phyloP scores from a whole-genome alignment of 2,113 vertebrate genomes.

The Perca fluviatilis region DNA sequence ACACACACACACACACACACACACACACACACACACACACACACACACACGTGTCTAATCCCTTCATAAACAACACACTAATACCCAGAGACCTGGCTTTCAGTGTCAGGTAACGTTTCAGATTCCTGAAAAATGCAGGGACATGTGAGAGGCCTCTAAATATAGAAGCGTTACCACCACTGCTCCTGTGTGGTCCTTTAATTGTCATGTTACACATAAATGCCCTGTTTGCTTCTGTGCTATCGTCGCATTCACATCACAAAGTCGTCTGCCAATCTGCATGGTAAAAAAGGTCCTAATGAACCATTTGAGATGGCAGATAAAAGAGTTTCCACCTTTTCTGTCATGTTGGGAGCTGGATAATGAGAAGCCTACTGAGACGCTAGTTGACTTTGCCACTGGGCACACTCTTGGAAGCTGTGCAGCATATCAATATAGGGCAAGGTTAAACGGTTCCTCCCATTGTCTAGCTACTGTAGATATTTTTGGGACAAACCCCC shows the following conservation, averaged over 20 bases:
- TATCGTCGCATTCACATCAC: slow-evolving; percentile 30
- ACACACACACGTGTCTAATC: not conserved
- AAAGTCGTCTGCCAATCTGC: slow-evolving; percentile 24
- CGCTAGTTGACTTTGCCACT: slow-evolving; percentile 80
- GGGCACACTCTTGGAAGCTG: slow-evolving; percentile 67
- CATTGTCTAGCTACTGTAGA: slow-evolving; percentile 63
- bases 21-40: no score
- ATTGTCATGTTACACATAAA: slow-evolving; percentile 65
- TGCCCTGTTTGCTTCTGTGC: slow-evolving; percentile 39
- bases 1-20: no score
- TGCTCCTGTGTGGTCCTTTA: slow-evolving; percentile 69
- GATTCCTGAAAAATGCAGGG: slow-evolving; percentile 82
- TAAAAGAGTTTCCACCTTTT: slow-evolving; percentile 74
- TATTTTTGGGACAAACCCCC: slow-evolving; percentile 71
- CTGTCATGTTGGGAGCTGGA: slow-evolving; percentile 63
- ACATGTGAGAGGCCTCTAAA: slow-evolving; percentile 83
- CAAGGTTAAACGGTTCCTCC: slow-evolving; percentile 80
- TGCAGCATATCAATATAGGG: slow-evolving; percentile 74
- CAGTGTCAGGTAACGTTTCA: slow-evolving; percentile 79
- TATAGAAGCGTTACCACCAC: slow-evolving; percentile 74
- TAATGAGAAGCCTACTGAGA: slow-evolving; percentile 79
- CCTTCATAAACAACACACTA: slow-evolving; percentile 35
- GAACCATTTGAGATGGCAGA: slow-evolving; percentile 59
- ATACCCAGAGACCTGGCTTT: slow-evolving; percentile 61
- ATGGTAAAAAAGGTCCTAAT: slow-evolving; percentile 39